phyloP scores from a whole-genome alignment of 2,888 invertebrate species.

The Blera fallax region DNA sequence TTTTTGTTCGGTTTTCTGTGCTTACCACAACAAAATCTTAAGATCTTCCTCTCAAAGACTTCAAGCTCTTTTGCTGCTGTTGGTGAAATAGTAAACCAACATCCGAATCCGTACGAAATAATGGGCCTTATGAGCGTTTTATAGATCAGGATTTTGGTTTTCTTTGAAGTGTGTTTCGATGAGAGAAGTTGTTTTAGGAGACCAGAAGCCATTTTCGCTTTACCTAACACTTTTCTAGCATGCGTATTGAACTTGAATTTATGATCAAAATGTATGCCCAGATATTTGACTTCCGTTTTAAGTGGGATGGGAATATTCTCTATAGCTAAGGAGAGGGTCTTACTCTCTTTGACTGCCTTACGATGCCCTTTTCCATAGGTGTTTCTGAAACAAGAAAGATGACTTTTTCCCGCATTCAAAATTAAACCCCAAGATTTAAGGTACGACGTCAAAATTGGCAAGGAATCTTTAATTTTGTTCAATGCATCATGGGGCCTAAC shows the following conservation, averaged over 20 bases:
- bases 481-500: not conserved
- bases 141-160: constrained; percentile 4
- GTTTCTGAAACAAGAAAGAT: constrained; percentile 4
- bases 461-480: not conserved
- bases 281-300: not conserved
- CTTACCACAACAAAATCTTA: not conserved
- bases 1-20: not conserved
- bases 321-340: not conserved
- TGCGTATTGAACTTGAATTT: not conserved
- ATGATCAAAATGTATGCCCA: not conserved
- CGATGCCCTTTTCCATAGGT: not conserved
- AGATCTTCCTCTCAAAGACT: not conserved
- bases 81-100: not conserved
- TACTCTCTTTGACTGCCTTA: not conserved
- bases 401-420: not conserved
- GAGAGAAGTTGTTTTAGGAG: not conserved
- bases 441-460: not conserved
- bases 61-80: not conserved
- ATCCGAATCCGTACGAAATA: not conserved
- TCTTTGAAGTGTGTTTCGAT: not conserved
- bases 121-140: not conserved
- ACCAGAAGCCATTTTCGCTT: not conserved
- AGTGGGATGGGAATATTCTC: not conserved
- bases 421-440: not conserved
- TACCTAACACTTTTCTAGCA: not conserved